A percentile compares a stretch with the other conserved stretches of the same genome.
Conservation (phyloP, 2,113 vertebrate genomes). For the Candoia aspera region DNA sequence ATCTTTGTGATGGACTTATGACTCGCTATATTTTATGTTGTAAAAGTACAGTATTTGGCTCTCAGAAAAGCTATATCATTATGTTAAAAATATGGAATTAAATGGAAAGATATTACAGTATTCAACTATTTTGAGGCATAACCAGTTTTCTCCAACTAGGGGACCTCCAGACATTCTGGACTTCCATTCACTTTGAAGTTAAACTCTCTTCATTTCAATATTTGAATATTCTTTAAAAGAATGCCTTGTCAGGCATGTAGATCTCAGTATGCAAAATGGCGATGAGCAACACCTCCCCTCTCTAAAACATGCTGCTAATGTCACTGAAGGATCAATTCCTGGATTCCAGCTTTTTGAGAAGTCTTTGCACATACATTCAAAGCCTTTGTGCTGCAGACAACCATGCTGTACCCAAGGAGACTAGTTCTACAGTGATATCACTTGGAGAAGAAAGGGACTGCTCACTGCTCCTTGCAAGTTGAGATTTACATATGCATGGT, state of each 20-base stretch:
- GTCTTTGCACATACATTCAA: not conserved
- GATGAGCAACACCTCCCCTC: not conserved
- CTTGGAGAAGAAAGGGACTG: not conserved
- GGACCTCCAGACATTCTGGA: not conserved
- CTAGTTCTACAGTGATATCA: not conserved
- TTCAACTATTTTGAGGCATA: not conserved
- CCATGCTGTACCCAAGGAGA: not conserved
- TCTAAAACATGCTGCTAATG: not conserved
- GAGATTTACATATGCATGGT: not conserved
- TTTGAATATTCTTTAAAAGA: not conserved
- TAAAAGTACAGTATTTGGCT: not conserved
- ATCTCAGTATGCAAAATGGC: not conserved
- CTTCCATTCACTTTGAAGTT: not conserved
- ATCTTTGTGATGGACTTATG: not conserved
- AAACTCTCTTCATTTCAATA: not conserved
- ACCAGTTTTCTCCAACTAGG: not conserved
- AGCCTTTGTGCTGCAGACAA: not conserved
- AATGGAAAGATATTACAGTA: not conserved
- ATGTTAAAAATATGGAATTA: not conserved
- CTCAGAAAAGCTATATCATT: not conserved
- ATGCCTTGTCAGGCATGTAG: not conserved
- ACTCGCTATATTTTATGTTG: not conserved
- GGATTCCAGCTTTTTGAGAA: not conserved
- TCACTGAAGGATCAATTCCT: not conserved
- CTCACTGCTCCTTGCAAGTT: not conserved